phyloP scores from a whole-genome alignment of 1,140 invertebrate genomes.

The Orussus abietinus region DNA sequence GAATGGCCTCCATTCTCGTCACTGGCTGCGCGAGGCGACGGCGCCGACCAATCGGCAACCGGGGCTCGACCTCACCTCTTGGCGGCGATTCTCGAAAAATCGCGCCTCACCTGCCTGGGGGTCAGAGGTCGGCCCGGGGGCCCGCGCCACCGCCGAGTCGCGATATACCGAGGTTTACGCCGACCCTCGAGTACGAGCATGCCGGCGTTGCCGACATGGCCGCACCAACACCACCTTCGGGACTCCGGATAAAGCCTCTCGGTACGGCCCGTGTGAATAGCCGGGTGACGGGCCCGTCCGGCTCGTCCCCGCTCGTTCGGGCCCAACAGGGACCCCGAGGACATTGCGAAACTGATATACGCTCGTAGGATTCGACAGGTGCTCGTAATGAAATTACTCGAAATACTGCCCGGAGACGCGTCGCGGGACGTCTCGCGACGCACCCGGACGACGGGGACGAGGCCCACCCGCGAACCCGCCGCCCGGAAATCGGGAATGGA shows the following conservation, averaged over 20 bases:
- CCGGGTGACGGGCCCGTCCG: conserved; percentile 9
- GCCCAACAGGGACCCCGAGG: background rate
- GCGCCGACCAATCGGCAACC: conserved; percentile 34
- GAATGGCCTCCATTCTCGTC: conserved; percentile 38
- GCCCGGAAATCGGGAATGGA: too few species aligned
- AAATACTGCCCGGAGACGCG: too few species aligned
- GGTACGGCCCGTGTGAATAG: conserved; percentile 12
- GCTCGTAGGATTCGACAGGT: background rate
- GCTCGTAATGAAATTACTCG: background rate
- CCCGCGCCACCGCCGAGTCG: conserved; percentile 4
- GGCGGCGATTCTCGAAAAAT: conserved; percentile 28
- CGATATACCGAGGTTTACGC: background rate
- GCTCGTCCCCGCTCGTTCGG: too few species aligned
- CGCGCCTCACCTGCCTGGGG: conserved; percentile 31
- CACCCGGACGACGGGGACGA: too few species aligned
- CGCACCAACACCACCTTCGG: background rate
- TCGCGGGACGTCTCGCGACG: too few species aligned
- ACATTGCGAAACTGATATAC: background rate
- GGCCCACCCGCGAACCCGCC: too few species aligned
- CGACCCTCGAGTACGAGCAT: conserved; percentile 10
- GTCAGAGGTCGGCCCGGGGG: conserved; percentile 27
- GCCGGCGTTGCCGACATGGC: conserved; percentile 4
- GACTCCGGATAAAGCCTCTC: conserved; percentile 19
- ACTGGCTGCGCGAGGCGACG: conserved; percentile 32
- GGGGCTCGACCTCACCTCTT: conserved; percentile 29